Conservation (phyloP, 2,888 invertebrate genomes). For the Labia minor region DNA sequence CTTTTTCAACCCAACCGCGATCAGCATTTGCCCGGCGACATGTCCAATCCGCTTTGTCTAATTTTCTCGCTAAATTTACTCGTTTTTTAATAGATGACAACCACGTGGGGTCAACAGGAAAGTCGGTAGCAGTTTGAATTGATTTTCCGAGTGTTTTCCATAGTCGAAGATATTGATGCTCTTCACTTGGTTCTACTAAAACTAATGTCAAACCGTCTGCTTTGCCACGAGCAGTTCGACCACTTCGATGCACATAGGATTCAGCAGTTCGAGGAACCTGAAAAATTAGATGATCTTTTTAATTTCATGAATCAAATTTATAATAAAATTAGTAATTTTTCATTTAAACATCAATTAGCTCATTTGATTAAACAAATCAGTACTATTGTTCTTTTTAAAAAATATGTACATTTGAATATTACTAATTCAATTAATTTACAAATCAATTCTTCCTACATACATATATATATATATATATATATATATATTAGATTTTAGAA, state of each 20-base stretch:
- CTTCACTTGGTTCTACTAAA: conserved; percentile 81
- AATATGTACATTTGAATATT: too few species aligned
- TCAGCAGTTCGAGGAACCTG: not conserved
- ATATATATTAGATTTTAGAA: too few species aligned
- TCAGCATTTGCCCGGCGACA: conserved; percentile 52
- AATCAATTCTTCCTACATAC: too few species aligned
- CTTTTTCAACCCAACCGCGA: conserved; percentile 74
- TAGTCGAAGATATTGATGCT: conserved; percentile 64
- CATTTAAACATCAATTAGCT: too few species aligned
- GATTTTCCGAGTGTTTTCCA: conserved; percentile 71
- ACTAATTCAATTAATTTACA: too few species aligned
- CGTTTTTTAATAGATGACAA: conserved; percentile 56
- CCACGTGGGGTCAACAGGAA: conserved; percentile 58
- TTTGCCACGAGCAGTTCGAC: conserved; percentile 85
- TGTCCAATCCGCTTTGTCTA: conserved; percentile 60
- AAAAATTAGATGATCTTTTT: too few species aligned
- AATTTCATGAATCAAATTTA: too few species aligned
- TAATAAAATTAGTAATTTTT: conserved; percentile 2
- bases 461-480: too few species aligned
- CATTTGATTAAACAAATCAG: too few species aligned
- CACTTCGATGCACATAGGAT: conserved; percentile 86
- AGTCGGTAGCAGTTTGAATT: conserved; percentile 74
- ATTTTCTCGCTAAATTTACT: conserved; percentile 63
- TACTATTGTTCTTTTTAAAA: too few species aligned
- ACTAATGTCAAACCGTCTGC: conserved; percentile 84